Percentiles rank a stretch among this genome's conserved stretches.
These are phyloP conservation scores for Dryobates pubescens DNA, from an alignment of 2,797 vertebrate genomes.

Conservation along the genomic window DNA sequence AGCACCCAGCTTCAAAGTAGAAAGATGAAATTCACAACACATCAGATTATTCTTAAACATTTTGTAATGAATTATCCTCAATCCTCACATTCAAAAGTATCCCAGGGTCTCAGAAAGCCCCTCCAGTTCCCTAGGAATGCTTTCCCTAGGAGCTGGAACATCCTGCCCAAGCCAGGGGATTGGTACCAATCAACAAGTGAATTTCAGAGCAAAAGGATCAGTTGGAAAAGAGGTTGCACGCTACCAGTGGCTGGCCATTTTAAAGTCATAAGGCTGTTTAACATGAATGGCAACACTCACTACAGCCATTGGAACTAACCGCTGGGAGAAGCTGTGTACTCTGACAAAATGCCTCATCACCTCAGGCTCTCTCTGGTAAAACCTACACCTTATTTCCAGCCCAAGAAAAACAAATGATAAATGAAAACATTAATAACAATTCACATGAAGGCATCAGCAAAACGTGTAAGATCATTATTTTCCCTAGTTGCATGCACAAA, in stretches of 20 bases:
- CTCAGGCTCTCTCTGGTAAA: neutral
- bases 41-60: neutral
- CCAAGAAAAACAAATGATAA: too few relatives aligned
- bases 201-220: neutral
- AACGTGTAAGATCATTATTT: accelerated
- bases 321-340: neutral
- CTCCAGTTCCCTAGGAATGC: neutral
- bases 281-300: neutral
- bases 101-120: neutral
- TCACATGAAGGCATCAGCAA: accelerated
- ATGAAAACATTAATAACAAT: too few relatives aligned
- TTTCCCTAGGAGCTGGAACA: neutral
- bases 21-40: neutral
- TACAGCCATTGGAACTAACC: neutral
- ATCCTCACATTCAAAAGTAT: too few relatives aligned
- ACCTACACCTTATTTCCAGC: neutral
- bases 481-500: neutral
- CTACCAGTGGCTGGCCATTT: neutral
- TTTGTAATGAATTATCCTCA: neutral
- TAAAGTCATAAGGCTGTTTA: neutral
- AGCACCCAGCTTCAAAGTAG: neutral
- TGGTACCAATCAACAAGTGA: neutral
- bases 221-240: accelerated
- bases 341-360: neutral
- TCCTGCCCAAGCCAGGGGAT: neutral